Evolutionary conservation across 2,113 vertebrate genomes (phyloP).

Genomic region (Hemibagrus wyckioides): DNA sequence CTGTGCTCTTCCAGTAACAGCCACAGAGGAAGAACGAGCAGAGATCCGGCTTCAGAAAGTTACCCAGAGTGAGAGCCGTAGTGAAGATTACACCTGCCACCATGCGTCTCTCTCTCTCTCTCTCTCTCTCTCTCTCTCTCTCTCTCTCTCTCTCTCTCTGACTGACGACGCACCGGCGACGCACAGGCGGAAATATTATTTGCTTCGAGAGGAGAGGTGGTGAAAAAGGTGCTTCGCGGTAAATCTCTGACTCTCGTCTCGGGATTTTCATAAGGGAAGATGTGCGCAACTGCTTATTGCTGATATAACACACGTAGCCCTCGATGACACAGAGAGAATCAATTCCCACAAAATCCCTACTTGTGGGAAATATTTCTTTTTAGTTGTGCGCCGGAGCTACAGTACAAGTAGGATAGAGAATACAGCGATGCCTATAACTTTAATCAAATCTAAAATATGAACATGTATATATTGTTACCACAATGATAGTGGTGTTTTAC

Average conservation of each 20-base stretch:
- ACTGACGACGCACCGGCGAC: neutral
- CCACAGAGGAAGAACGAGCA: neutral
- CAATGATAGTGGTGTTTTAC: neutral
- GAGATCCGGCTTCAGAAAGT: slow-evolving; percentile 20
- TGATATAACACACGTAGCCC: neutral
- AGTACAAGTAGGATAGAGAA: neutral
- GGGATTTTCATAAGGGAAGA: neutral
- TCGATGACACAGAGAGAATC: neutral
- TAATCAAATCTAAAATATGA: neutral
- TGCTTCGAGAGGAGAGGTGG: slow-evolving; percentile 42
- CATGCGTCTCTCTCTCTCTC: slow-evolving; percentile 7
- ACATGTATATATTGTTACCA: neutral
- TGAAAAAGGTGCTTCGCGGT: slow-evolving; percentile 10
- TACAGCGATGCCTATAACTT: neutral
- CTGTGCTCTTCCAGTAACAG: neutral
- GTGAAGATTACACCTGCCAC: neutral
- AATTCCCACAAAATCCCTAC: neutral
- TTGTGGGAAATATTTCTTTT: neutral
- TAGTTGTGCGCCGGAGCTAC: neutral
- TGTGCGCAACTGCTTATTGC: neutral
- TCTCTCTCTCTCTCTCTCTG: slow-evolving; percentile 24
- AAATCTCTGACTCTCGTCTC: slow-evolving; percentile 6
- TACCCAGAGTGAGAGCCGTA: slow-evolving; percentile 4
- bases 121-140: slow-evolving; percentile 17
- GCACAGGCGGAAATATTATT: slow-evolving; percentile 42